A percentile compares a stretch with the other conserved stretches of the same genome.
These are phyloP conservation scores for Rhynchonycteris naso DNA, from an alignment of 2,797 vertebrate genomes.

Conservation along the genomic window DNA sequence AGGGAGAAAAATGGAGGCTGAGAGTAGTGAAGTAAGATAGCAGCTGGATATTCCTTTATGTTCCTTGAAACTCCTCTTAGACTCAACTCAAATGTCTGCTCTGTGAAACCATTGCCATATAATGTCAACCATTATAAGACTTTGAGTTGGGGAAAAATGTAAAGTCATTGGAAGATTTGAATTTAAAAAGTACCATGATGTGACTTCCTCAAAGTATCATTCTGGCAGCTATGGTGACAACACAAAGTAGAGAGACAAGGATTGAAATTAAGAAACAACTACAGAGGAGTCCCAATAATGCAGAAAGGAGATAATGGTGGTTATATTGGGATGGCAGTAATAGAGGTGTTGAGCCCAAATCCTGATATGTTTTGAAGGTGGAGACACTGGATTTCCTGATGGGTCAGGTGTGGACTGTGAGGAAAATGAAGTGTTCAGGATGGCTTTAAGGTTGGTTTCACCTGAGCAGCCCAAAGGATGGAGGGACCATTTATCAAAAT, in stretches of 20 bases:
- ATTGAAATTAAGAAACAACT: not conserved
- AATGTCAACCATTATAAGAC: not conserved
- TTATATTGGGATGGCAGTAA: not conserved
- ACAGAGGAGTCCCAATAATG: not conserved
- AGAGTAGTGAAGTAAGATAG: not conserved
- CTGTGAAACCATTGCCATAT: not conserved
- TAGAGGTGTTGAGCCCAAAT: slow-evolving; percentile 27
- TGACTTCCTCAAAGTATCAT: not conserved
- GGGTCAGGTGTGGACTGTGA: slow-evolving; percentile 37
- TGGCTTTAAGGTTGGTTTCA: slow-evolving; percentile 37
- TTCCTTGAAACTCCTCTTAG: not conserved
- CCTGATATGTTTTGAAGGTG: slow-evolving; percentile 48
- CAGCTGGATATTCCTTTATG: not conserved
- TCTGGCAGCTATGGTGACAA: not conserved
- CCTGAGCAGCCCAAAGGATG: not conserved
- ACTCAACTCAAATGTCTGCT: not conserved
- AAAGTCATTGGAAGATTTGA: not conserved
- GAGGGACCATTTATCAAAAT: not conserved
- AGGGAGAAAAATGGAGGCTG: not conserved
- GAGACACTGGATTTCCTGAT: slow-evolving; percentile 50
- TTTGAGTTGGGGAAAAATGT: slow-evolving; percentile 13
- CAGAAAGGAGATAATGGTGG: not conserved
- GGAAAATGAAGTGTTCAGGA: slow-evolving; percentile 42
- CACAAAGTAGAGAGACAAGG: not conserved
- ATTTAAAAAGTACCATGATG: not conserved